Base-by-base conservation (phyloP, 2,113 vertebrate species). In the Daboia siamensis region DNA sequence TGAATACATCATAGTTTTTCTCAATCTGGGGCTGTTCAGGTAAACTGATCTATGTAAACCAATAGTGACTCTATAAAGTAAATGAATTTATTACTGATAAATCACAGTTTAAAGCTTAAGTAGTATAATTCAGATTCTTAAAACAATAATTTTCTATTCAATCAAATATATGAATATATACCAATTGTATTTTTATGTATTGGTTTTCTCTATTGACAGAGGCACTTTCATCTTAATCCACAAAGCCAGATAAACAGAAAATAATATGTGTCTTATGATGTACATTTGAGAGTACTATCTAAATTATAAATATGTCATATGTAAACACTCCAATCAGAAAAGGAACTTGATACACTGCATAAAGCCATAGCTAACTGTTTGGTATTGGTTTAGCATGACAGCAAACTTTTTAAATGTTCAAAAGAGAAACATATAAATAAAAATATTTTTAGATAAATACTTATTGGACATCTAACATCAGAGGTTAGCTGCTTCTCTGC, bases 131-230 rank as follows among this genome's bases (percentile, higher is more conserved):
- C 44, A 80, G 91, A 88, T 61, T n/a, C 90, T 80, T 33, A 80
- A 17, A 87, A 56, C 56, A 93, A 56, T 96, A 94, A 94, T 95
- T 95, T 91, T 92, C 90, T 0, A 61, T 93, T 95, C 94, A 1
- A 64, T 51, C 21, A 95, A 90, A 57, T 80, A 9, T 94, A 90
- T 90, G 91, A 95, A 90, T 93, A 54, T 85, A 56, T 59, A 59
- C 24, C 10, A 87, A 64, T 87, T 94, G 90, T 61, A 61, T 92
- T 92, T 93, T 64, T 3, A 11, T n/a, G 26, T 57, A 12, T n/a
- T 69, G 26, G 29, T 69, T 69, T 69, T 4, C 29, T 69, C 29
- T n/a, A 15, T 15, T 13, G 61, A 56, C 55, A 56, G 55, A 69
- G 61, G 29, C 24, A n/a, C 87, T 61, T 89, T 93, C 84, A 93